These are phyloP conservation scores for Hirundichthys speculiger DNA, from an alignment of 2,113 vertebrate species.

Conservation along the genomic window DNA sequence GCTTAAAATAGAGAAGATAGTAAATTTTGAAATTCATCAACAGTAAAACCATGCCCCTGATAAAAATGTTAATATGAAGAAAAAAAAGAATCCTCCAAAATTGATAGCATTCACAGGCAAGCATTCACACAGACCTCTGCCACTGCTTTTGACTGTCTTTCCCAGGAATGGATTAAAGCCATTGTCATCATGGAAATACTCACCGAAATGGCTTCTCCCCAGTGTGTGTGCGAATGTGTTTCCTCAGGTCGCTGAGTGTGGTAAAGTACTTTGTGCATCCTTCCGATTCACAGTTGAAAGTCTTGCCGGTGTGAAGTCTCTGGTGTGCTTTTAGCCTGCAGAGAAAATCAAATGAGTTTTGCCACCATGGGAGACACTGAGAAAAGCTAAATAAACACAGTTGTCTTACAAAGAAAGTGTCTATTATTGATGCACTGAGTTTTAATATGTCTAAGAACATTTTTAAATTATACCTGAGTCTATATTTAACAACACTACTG, in stretches of 20 bases:
- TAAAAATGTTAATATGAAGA: not conserved
- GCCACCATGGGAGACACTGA: conserved; percentile 6
- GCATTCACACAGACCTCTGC: conserved; percentile 1
- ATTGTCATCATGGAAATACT: conserved; percentile 33
- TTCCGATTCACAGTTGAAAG: conserved; percentile 99
- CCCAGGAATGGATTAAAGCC: conserved; percentile 6
- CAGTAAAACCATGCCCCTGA: not conserved
- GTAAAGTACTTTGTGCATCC: conserved; percentile 99
- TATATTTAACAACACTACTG: not conserved
- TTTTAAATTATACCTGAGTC: no score
- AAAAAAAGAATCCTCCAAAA: not conserved
- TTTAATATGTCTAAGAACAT: no score
- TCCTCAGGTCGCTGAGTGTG: conserved; percentile 98
- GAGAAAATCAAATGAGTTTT: conserved; percentile 52
- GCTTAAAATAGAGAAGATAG: not conserved
- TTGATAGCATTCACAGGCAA: not conserved
- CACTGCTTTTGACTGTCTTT: not conserved
- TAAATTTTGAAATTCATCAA: not conserved
- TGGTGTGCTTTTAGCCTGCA: conserved; percentile 97
- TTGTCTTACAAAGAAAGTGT: not conserved
- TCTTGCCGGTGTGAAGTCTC: conserved; percentile 98
- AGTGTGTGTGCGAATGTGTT: conserved; percentile 98
- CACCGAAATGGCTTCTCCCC: conserved; percentile 98
- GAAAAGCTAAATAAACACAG: conserved; percentile 1
- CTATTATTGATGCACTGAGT: not conserved